These are phyloP conservation scores for Bujurquina vittata DNA, from an alignment of 2,113 vertebrate species.

Conservation along the genomic window DNA sequence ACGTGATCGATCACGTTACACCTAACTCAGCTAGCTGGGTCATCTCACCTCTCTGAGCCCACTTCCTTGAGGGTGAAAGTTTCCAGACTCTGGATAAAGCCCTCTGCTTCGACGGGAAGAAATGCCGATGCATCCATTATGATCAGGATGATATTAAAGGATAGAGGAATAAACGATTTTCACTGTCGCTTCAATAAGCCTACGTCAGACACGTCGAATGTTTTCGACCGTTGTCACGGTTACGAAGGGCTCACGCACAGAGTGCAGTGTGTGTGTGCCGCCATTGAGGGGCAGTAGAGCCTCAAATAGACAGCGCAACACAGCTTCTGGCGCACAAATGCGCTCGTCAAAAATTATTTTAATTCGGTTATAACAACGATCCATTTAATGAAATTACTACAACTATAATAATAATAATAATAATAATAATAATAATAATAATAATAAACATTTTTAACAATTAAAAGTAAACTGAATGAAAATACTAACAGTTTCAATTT, in stretches of 20 bases:
- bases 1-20: not conserved
- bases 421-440: too few species aligned
- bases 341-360: not conserved
- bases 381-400: not conserved
- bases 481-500: not conserved
- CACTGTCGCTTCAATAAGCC: not conserved
- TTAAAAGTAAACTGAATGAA: not conserved
- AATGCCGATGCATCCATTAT: constrained; percentile 72
- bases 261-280: not conserved
- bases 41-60: constrained; percentile 80
- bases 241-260: constrained; percentile 35
- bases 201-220: not conserved
- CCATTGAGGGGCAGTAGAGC: constrained; percentile 45
- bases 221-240: constrained; percentile 64
- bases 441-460: too few species aligned
- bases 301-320: not conserved
- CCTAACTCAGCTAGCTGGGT: not conserved
- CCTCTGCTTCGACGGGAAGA: constrained; percentile 83
- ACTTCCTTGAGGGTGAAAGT: constrained; percentile 81
- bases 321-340: not conserved
- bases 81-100: constrained; percentile 80
- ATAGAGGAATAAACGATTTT: not conserved
- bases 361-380: not conserved
- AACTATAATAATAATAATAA: not conserved
- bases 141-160: not conserved